These are phyloP conservation scores for Plodia interpunctella DNA, from an alignment of 1,140 invertebrate genomes.

Conservation along the genomic window DNA sequence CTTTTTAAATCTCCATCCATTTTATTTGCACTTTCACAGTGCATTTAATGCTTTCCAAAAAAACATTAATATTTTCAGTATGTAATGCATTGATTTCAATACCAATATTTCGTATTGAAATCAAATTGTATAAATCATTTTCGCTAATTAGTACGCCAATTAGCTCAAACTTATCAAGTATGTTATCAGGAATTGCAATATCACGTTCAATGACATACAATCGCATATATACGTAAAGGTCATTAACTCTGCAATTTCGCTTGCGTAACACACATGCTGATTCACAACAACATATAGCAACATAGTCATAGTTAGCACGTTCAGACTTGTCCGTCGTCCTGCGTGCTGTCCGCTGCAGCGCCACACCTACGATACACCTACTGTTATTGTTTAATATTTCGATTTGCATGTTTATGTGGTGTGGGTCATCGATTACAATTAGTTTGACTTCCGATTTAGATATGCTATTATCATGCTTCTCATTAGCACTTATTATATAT, in stretches of 20 bases:
- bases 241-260: not conserved
- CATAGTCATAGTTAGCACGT: not conserved
- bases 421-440: not conserved
- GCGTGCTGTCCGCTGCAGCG: not conserved
- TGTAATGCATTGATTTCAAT: too few species aligned
- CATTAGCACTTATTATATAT: too few species aligned
- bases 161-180: not conserved
- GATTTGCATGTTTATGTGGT: not conserved
- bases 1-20: too few species aligned
- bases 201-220: not conserved
- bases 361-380: not conserved
- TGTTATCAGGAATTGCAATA: conserved; percentile 2
- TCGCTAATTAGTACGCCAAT: not conserved
- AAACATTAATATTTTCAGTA: too few species aligned
- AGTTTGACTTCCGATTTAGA: too few species aligned
- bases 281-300: not conserved
- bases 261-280: not conserved
- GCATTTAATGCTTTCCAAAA: too few species aligned
- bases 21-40: too few species aligned
- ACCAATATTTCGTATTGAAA: too few species aligned
- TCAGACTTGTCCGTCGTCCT: not conserved
- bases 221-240: not conserved
- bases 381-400: not conserved
- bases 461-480: too few species aligned
- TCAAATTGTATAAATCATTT: too few species aligned